phyloP scores from a whole-genome alignment of 92 coral and sea anemone genomes.

The Muricea muricata region DNA sequence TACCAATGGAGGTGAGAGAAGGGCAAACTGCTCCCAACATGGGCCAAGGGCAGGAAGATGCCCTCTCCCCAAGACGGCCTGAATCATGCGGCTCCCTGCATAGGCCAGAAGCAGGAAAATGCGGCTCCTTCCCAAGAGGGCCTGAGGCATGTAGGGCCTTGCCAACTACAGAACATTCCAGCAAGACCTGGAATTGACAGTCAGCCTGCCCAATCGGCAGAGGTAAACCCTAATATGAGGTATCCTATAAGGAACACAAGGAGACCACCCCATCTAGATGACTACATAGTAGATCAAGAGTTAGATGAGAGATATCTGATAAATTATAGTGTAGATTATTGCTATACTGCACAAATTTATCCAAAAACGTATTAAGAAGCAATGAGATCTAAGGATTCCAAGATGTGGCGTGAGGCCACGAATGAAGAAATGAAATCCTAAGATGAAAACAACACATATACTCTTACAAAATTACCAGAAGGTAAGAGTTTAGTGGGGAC shows the following conservation, averaged over 20 bases:
- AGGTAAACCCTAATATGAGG: conserved; percentile 17
- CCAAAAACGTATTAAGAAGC: conserved; percentile 19
- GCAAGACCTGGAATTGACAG: too few species aligned
- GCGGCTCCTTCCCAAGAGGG: too few species aligned
- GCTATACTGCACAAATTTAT: conserved; percentile 37
- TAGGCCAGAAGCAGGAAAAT: too few species aligned
- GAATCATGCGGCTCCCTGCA: too few species aligned
- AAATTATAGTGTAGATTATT: conserved; percentile 52
- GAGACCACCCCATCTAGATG: conserved; percentile 53
- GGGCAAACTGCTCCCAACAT: not conserved
- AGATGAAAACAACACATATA: conserved; percentile 13
- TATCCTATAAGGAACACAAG: conserved; percentile 46
- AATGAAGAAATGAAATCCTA: conserved; percentile 1
- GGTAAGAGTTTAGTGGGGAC: not conserved
- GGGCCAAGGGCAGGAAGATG: not conserved
- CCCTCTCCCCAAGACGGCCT: too few species aligned
- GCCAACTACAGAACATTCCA: too few species aligned
- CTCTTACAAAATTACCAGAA: conserved; percentile 29
- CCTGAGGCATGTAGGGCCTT: too few species aligned
- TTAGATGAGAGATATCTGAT: conserved; percentile 44
- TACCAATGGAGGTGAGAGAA: too few species aligned
- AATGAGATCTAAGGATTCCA: not conserved
- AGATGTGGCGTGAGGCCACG: conserved; percentile 11
- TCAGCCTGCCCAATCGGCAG: conserved; percentile 32
- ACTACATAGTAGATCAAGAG: conserved; percentile 43